A percentile compares a stretch with the other conserved stretches of the same genome.
Conservation (phyloP, 1,140 invertebrate species). For the Ephestia elutella region DNA sequence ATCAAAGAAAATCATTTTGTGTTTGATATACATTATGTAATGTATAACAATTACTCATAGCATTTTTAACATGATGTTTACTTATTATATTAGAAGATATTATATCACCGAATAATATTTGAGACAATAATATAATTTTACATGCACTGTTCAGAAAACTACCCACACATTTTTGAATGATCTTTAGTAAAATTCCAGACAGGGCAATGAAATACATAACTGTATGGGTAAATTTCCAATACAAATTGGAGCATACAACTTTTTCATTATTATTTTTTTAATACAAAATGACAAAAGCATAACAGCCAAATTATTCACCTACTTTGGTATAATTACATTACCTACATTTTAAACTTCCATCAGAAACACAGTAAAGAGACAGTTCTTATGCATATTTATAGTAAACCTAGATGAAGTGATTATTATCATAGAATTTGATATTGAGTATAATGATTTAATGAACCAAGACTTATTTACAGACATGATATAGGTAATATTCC, state of each 20-base stretch:
- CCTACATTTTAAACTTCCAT: conserved; percentile 17
- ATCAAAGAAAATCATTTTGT: neutral
- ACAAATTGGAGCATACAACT: neutral
- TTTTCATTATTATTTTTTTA: conserved; percentile 17
- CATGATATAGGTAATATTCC: neutral
- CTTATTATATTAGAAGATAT: neutral
- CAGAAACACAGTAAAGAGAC: too few species aligned
- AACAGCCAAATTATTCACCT: conserved; percentile 29
- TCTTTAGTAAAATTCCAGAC: neutral
- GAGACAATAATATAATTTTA: neutral
- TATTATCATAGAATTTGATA: too few species aligned
- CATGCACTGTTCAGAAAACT: neutral
- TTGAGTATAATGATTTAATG: too few species aligned
- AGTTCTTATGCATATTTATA: too few species aligned
- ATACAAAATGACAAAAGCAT: conserved; percentile 20
- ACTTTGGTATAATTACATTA: conserved; percentile 37
- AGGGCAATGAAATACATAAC: neutral
- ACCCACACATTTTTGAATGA: neutral
- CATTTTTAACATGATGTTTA: neutral
- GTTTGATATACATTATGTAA: neutral
- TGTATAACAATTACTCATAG: conserved; percentile 1
- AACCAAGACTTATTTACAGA: conserved; percentile 3
- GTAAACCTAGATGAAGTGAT: too few species aligned
- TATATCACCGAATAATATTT: neutral
- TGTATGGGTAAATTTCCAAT: neutral